Evolutionary conservation across 2,113 vertebrate genomes (phyloP).

Genomic region (Nansenia antarctica): DNA sequence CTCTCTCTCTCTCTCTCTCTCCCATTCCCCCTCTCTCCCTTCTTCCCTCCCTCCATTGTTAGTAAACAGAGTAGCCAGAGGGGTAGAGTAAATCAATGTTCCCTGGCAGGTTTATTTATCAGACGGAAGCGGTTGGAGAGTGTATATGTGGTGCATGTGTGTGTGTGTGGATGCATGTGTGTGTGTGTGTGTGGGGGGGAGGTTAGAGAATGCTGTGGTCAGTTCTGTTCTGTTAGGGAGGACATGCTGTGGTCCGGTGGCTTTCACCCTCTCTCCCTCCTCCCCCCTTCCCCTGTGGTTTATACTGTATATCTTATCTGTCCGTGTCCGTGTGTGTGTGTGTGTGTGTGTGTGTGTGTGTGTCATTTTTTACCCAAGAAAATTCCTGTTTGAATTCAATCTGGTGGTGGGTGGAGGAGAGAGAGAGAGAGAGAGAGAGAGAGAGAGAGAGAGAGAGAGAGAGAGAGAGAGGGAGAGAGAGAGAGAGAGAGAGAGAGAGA

Average conservation of each 20-base stretch:
- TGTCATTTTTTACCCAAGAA: neutral
- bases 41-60: neutral
- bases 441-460: neutral
- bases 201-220: neutral
- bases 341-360: too few species aligned
- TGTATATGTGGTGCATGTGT: neutral
- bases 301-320: too few species aligned
- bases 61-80: neutral
- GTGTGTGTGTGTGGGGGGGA: neutral
- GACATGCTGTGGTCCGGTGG: neutral
- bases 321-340: too few species aligned
- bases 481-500: neutral
- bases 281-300: too few species aligned
- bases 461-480: neutral
- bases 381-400: neutral
- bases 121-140: neutral
- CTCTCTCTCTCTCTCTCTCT: neutral
- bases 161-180: neutral
- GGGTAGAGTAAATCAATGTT: neutral
- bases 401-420: neutral
- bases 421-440: neutral
- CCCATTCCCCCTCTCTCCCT: neutral
- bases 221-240: neutral
- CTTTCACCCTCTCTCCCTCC: too few species aligned
- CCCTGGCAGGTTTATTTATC: neutral